Evolutionary conservation across 2,888 invertebrate species (phyloP).

Genomic region (Macaria liturata): DNA sequence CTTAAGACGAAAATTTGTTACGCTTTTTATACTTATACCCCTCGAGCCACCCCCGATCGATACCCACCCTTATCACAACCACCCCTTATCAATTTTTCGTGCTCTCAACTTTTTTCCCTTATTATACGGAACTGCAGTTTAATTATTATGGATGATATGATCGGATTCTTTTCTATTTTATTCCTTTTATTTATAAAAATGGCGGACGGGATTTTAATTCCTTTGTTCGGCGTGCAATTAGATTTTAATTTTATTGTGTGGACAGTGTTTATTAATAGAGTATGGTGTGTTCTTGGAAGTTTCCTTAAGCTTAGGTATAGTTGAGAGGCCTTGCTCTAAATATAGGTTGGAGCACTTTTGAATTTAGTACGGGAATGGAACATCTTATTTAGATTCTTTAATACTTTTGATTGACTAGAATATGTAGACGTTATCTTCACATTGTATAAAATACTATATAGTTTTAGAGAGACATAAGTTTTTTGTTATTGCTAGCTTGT

Average conservation of each 20-base stretch:
- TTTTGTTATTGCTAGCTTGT: too few species aligned
- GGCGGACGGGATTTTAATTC: slow-evolving; percentile 11
- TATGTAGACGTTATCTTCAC: too few species aligned
- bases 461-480: too few species aligned
- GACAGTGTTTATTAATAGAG: neutral
- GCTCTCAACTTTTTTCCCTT: slow-evolving; percentile 59
- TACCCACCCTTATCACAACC: slow-evolving; percentile 68
- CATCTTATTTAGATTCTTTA: too few species aligned
- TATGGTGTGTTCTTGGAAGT: neutral
- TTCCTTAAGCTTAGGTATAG: neutral
- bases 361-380: too few species aligned
- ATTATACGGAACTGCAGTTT: slow-evolving; percentile 60
- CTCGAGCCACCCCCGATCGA: slow-evolving; percentile 68
- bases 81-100: slow-evolving; percentile 82
- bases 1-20: slow-evolving; percentile 84
- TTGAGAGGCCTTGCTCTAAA: neutral
- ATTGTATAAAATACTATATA: too few species aligned
- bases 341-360: neutral
- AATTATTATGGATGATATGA: slow-evolving; percentile 52
- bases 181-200: slow-evolving; percentile 17
- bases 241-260: slow-evolving; percentile 6
- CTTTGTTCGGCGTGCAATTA: slow-evolving; percentile 15
- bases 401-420: too few species aligned
- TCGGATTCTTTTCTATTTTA: slow-evolving; percentile 26
- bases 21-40: slow-evolving; percentile 81